These are phyloP conservation scores for Bruchidius siliquastri DNA, from an alignment of 2,888 invertebrate genomes.

Conservation along the genomic window DNA sequence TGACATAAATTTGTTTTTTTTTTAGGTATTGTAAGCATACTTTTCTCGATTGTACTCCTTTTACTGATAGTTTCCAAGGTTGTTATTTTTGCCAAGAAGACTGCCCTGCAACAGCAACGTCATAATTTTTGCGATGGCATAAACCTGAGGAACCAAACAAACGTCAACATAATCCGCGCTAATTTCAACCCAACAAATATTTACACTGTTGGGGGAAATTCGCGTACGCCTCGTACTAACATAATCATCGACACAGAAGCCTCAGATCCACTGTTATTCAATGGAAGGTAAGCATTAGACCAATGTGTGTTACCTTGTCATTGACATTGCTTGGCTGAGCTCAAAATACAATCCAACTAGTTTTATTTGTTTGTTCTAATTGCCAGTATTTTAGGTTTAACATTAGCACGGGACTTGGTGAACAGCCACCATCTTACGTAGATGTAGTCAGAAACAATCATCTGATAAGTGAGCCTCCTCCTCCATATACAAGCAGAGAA, in stretches of 20 bases:
- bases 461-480: conserved; percentile 45
- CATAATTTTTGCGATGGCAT: conserved; percentile 28
- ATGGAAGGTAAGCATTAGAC: not conserved
- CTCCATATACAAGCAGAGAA: conserved; percentile 46
- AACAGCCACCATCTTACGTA: conserved; percentile 42
- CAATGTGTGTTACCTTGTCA: too few relatives aligned
- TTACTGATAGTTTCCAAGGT: conserved; percentile 42
- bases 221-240: conserved; percentile 25
- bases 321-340: too few relatives aligned
- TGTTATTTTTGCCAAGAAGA: conserved; percentile 41
- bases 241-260: conserved; percentile 33
- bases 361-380: too few relatives aligned
- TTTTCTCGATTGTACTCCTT: conserved; percentile 40
- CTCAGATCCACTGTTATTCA: conserved; percentile 34
- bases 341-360: too few relatives aligned
- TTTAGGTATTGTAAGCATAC: conserved; percentile 41
- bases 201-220: conserved; percentile 26
- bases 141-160: conserved; percentile 26
- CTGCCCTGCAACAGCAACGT: conserved; percentile 24
- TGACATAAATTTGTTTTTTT: conserved; percentile 14
- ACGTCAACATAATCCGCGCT: conserved; percentile 25
- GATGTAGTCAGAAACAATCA: conserved; percentile 33
- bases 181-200: conserved; percentile 26
- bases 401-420: conserved; percentile 11
- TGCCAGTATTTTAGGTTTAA: not conserved